Evolutionary conservation across 2,888 invertebrate genomes (phyloP), one percentile per base, ranked within the genome.

Genomic region (Catotricha subobsoleta): DNA sequence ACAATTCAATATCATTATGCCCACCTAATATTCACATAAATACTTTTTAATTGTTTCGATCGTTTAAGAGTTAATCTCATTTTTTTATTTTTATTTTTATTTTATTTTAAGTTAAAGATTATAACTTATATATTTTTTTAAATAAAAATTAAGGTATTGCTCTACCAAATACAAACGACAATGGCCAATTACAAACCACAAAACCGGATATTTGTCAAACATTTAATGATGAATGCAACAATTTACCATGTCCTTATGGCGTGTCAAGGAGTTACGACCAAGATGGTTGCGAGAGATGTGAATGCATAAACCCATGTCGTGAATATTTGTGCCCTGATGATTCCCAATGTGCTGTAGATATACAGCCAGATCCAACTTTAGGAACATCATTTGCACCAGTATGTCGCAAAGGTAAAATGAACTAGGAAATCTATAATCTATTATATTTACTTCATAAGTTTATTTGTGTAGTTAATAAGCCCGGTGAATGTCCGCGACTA

Each of bases 301-400:
- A 69, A 25, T 83, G 82, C 52, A 66, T 71, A 39, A 74, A 87
- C 60, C 87, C 87, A 0, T 90, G 90, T 54, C 65, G 67, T 27
- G 57, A 57, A 8, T 58, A 68, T 41, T 46, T 54, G 8, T 88
- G 88, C 52, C 66, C 69, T 0, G 65, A 67, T 9, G 74, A 67
- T 15, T 69, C 75, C 42, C 70, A 72, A 48, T 90, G 90, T 56
- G 72, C 76, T 7, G 70, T 80, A 8, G 73, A 73, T 34, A 58
- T 73, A 5, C 49, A 55, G 3, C 47, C 47, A 18, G 49, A 51
- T 3, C 48, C 52, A 15, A 40, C 44, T 6, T 23, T 18, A 10
- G 48, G 44, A 25, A 48, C 50, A 3, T 50, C 52, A 44, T 63
- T 61, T 47, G 48, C 54, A 6, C 54, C 63, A 3, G 48, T 58